Percentiles rank a stretch among this genome's conserved stretches.
These are phyloP conservation scores for Heliangelus exortis DNA, from an alignment of 2,797 vertebrate species.

Conservation along the genomic window DNA sequence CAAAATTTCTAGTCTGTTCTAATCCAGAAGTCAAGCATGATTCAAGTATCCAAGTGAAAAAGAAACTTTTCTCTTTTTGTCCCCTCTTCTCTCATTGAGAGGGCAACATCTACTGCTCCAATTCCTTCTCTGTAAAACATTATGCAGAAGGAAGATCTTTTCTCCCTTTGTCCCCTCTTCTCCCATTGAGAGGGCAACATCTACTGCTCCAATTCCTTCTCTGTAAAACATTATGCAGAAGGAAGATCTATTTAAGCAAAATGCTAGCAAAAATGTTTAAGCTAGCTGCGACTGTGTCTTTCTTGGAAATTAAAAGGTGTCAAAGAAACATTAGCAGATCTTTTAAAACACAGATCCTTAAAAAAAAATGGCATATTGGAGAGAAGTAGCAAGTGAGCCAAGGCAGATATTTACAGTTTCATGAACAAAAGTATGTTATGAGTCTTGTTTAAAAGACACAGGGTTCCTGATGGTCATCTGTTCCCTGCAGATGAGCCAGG, in stretches of 20 bases:
- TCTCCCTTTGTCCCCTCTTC: not conserved
- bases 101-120: not conserved
- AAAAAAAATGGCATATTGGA: not conserved
- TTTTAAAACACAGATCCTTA: not conserved
- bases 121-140: not conserved
- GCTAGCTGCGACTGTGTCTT: not conserved
- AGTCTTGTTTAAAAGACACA: not conserved
- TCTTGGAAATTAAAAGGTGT: not conserved
- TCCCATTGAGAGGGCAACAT: not conserved
- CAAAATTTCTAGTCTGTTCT: not conserved
- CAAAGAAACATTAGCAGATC: not conserved
- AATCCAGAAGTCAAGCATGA: not conserved
- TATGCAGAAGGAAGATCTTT: not conserved
- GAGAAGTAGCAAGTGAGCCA: not conserved
- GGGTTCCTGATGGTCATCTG: not conserved
- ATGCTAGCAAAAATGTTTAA: not conserved
- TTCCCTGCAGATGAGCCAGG: not conserved
- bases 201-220: not conserved
- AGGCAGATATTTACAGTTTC: not conserved
- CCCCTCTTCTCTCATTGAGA: not conserved
- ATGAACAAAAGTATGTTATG: not conserved
- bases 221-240: not conserved
- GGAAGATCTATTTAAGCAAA: constrained; percentile 4
- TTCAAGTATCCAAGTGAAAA: not conserved
- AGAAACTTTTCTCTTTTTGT: not conserved